These are phyloP conservation scores for Malurus melanocephalus DNA, from an alignment of 2,113 vertebrate genomes.

Conservation along the genomic window DNA sequence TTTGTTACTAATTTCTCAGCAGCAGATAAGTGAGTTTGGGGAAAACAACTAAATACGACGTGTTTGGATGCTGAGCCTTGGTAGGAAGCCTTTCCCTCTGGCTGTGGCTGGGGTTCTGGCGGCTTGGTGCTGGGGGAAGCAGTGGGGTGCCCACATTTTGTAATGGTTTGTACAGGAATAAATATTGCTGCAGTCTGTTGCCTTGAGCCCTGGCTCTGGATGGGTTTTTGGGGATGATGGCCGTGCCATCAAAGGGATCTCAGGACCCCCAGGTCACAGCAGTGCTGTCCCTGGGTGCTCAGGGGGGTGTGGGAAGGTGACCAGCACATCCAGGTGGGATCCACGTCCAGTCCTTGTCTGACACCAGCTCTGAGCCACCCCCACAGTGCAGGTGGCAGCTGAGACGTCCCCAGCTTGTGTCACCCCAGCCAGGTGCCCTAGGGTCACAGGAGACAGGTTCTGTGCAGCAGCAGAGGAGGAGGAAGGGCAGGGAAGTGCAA, in stretches of 20 bases:
- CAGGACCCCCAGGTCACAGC: accelerated
- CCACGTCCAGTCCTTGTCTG: not conserved
- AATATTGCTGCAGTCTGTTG: constrained; percentile 39
- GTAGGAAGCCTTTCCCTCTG: not conserved
- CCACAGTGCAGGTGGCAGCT: not conserved
- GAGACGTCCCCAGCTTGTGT: not conserved
- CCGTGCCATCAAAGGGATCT: not conserved
- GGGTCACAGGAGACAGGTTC: accelerated
- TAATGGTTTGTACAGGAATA: constrained; percentile 61
- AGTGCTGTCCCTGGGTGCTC: accelerated
- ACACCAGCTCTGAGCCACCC: constrained; percentile 31
- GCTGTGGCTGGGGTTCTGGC: not conserved
- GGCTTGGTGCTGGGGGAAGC: not conserved
- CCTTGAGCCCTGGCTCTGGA: not conserved
- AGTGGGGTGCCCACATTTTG: not conserved
- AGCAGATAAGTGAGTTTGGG: not conserved
- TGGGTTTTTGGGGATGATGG: not conserved
- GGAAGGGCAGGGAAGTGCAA: not conserved
- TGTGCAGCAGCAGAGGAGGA: not conserved
- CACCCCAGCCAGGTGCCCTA: not conserved
- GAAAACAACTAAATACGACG: accelerated
- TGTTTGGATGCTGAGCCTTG: not conserved
- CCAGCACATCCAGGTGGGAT: not conserved
- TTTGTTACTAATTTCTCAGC: not conserved
- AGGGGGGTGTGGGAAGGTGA: not conserved